These are phyloP conservation scores for Gymnobelideus leadbeateri DNA, from an alignment of 2,113 vertebrate genomes.

Conservation along the genomic window DNA sequence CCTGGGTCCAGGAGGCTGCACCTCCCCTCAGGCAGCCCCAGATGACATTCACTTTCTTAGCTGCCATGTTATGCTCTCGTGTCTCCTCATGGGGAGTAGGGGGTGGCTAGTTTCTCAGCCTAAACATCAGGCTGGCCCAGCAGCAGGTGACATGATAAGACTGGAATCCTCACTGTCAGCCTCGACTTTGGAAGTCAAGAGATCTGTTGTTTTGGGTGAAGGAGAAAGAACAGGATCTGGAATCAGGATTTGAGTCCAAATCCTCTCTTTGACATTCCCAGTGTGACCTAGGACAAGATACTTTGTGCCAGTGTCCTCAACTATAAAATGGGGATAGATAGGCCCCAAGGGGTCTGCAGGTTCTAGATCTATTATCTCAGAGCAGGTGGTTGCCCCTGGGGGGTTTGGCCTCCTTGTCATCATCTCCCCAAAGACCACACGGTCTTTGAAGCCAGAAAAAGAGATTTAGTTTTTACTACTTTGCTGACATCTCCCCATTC, in stretches of 20 bases:
- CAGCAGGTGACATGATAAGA: neutral
- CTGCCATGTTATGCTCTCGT: no score
- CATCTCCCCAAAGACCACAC: no score
- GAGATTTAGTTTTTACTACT: neutral
- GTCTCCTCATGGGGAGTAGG: no score
- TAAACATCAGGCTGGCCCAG: no score
- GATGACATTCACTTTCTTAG: no score
- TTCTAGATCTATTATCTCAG: neutral
- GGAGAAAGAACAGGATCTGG: neutral
- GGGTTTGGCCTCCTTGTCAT: neutral
- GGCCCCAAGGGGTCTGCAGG: neutral
- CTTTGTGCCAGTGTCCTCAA: neutral
- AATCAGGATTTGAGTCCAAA: neutral
- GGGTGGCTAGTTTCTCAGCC: no score
- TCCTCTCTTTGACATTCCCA: neutral
- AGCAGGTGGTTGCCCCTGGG: neutral
- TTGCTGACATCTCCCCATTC: neutral
- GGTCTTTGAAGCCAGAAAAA: neutral
- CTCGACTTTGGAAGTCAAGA: neutral
- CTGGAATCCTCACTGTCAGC: neutral
- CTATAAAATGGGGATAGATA: neutral
- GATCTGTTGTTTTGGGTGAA: neutral
- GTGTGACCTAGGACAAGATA: neutral
- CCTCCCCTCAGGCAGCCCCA: no score
- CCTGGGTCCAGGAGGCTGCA: no score